Evolutionary conservation across 92 coral and sea anemone species (phyloP).

Genomic region (Porites lobata): DNA sequence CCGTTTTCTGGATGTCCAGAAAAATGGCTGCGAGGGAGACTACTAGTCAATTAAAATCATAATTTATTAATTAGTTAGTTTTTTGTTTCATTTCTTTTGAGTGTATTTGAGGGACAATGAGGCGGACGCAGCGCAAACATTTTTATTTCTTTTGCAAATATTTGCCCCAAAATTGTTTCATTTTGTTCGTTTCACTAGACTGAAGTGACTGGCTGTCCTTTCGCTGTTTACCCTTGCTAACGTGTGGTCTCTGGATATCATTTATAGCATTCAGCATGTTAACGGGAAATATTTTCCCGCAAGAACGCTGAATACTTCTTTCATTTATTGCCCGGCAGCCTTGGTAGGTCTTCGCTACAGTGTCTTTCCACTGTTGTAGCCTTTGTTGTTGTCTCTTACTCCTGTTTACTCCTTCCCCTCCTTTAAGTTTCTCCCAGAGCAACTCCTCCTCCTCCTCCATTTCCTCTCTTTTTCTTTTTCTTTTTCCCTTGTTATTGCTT

Average conservation of each 20-base stretch:
- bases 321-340: conserved; percentile 2
- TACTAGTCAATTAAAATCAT: not conserved
- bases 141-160: conserved; percentile 6
- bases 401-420: conserved; percentile 6
- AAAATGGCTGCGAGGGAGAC: too few species aligned
- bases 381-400: conserved; percentile 16
- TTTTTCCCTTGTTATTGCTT: conserved; percentile 8
- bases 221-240: not conserved
- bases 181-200: not conserved
- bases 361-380: conserved; percentile 4
- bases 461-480: conserved; percentile 17
- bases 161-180: conserved; percentile 5
- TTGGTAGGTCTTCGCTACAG: conserved; percentile 4
- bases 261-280: conserved; percentile 1
- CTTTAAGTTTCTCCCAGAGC: conserved; percentile 16
- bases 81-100: not conserved
- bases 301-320: conserved; percentile 11
- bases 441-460: not conserved
- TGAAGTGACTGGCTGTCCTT: conserved; percentile 2
- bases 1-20: too few species aligned
- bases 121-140: not conserved
- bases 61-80: not conserved
- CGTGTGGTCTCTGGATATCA: conserved; percentile 5
- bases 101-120: not conserved
- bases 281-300: conserved; percentile 1